A percentile compares a stretch with the other conserved stretches of the same genome.
Evolutionary conservation across 1,140 invertebrate genomes (phyloP).

Genomic region (Drosophila rhopaloa): DNA sequence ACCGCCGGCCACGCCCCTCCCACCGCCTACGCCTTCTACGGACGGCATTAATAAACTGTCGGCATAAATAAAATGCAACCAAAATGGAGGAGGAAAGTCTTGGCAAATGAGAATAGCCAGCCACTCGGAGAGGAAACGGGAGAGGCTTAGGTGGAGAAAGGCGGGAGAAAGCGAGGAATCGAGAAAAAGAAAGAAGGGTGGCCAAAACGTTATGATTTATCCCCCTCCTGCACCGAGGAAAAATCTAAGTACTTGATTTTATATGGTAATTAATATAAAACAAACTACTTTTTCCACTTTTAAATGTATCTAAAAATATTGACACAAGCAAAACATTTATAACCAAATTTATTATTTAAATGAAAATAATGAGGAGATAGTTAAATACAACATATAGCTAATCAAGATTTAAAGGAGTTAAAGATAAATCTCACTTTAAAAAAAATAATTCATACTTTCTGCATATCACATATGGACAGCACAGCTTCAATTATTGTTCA

Average conservation of each 20-base stretch:
- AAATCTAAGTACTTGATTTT: neutral
- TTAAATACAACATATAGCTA: too few relatives aligned
- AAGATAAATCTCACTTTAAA: too few relatives aligned
- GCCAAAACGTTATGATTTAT: constrained; percentile 75
- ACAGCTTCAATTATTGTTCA: neutral
- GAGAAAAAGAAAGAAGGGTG: neutral
- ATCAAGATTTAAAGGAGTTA: too few relatives aligned
- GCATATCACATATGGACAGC: neutral
- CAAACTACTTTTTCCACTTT: too few relatives aligned
- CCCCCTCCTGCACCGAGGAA: constrained; percentile 12
- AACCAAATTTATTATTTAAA: too few relatives aligned
- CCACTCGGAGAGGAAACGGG: constrained; percentile 3
- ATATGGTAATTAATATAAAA: too few relatives aligned
- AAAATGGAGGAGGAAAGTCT: constrained; percentile 30
- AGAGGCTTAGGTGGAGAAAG: constrained; percentile 18
- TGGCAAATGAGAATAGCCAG: constrained; percentile 46
- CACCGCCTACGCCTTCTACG: constrained; percentile 18
- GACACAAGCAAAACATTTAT: too few relatives aligned
- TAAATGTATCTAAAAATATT: too few relatives aligned
- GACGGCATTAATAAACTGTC: constrained; percentile 79
- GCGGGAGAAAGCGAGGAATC: neutral
- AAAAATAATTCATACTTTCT: too few relatives aligned
- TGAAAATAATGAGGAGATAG: too few relatives aligned
- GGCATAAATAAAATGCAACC: constrained; percentile 79
- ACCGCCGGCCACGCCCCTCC: constrained; percentile 19